Evolutionary conservation across 2,888 invertebrate species (phyloP).

Genomic region (Conops quadrifasciatus): DNA sequence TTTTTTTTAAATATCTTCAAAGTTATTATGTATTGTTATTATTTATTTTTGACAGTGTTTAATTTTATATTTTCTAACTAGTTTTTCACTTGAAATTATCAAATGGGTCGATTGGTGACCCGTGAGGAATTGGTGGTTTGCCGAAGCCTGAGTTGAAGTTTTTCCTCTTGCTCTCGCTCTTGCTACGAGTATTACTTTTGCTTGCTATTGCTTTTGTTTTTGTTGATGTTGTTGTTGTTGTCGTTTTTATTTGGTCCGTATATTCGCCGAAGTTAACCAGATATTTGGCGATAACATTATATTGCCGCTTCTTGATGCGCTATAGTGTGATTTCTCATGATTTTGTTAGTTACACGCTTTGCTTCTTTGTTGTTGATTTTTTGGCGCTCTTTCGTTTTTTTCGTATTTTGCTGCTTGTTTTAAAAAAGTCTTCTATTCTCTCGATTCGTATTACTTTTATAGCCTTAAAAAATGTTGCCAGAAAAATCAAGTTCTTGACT

Average conservation of each 20-base stretch:
- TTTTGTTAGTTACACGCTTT: not conserved
- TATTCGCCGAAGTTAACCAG: not conserved
- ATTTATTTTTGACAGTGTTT: too few relatives aligned
- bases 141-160: too few relatives aligned
- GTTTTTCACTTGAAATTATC: too few relatives aligned
- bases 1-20: too few relatives aligned
- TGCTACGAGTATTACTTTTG: not conserved
- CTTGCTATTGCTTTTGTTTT: not conserved
- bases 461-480: conserved; percentile 14
- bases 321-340: not conserved
- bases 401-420: not conserved
- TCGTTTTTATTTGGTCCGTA: not conserved
- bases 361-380: not conserved
- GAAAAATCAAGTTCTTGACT: conserved; percentile 29
- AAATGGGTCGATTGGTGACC: too few relatives aligned
- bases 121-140: too few relatives aligned
- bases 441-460: conserved; percentile 11
- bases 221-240: not conserved
- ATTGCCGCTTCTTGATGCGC: not conserved
- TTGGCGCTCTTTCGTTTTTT: not conserved
- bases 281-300: not conserved
- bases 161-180: not conserved
- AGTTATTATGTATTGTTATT: too few relatives aligned
- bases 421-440: not conserved
- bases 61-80: too few relatives aligned